Evolutionary conservation across 2,888 invertebrate genomes (phyloP).

Genomic region (Lepidochrysops patricia): DNA sequence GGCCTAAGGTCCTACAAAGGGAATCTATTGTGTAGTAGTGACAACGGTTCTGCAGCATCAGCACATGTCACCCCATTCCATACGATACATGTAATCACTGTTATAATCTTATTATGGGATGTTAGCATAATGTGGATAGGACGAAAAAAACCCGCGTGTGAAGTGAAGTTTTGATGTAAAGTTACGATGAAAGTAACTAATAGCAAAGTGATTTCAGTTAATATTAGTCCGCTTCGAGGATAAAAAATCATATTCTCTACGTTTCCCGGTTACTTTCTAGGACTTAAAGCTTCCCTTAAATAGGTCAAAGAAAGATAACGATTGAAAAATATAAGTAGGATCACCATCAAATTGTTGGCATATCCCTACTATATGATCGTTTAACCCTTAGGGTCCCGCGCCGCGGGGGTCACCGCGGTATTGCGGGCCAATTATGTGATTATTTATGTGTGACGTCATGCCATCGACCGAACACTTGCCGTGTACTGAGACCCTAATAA

Average conservation of each 20-base stretch:
- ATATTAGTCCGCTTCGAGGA: no score
- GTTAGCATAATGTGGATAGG: neutral
- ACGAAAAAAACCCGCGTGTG: no score
- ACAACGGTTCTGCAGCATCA: neutral
- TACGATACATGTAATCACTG: neutral
- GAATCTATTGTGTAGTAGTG: neutral
- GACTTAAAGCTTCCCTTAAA: no score
- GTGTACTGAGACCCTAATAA: neutral
- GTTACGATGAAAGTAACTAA: no score
- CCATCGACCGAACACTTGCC: constrained; percentile 36
- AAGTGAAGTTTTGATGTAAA: no score
- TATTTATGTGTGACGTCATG: constrained; percentile 59
- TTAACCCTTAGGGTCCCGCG: constrained; percentile 25
- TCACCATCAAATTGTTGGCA: neutral
- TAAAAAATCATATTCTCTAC: no score
- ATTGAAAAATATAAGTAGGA: no score
- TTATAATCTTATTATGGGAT: neutral
- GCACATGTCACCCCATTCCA: neutral
- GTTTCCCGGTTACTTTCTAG: no score
- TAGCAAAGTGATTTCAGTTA: no score
- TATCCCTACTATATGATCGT: constrained; percentile 27
- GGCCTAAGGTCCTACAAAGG: no score
- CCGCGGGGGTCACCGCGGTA: constrained; percentile 38
- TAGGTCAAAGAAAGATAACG: no score
- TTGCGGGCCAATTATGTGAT: constrained; percentile 60